Evolutionary conservation across 2,113 vertebrate genomes (phyloP), one percentile per base, ranked within the genome.

Genomic region (Lycaon pictus): DNA sequence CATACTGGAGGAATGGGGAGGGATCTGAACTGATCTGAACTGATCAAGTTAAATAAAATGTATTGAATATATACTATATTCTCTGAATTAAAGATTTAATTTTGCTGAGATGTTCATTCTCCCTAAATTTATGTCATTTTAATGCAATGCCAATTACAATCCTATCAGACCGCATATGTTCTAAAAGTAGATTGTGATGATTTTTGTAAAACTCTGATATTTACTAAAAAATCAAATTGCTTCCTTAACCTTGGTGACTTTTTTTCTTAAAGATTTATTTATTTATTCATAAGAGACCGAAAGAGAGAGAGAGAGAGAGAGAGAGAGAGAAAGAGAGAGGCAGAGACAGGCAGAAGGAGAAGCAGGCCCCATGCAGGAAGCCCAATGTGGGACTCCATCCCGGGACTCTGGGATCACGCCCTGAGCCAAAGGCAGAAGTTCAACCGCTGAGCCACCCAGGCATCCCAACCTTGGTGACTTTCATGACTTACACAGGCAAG

Each of bases 1-100:
- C 16, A 2, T 32, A 69, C 15, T 32, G 62, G 1, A 3, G 4
- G 12, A 27, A 32, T 88, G 0, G 0, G 11, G 5, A 27, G 13
- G 80, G 20, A 48, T 27, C 3, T 48, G 72, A 67, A 88, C 22
- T 51, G 9, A 63, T 89, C 12, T 48, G 72, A 67, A 88, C 22
- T 51, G 9, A 63, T 89, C 12, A 72, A 72, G 62, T 53, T 74
- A 60, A 72, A 60, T 51, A 35, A 93, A 79, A 48, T 69, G 19
- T 23, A 81, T 56, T 58, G 11, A 55, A 55, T 58, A 58, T 35
- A 81, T 23, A 81, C 3, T 55, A 79, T 43, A 62, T 63, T 53
- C 32, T 53, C 22, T 53, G 29, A 53, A 65, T 48, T 15, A 85
- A 79, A 79, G 22, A 35, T 79, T 53, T 32, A 90, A 13, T 35